Conservation (phyloP, 2,113 vertebrate species). For the Poecilia latipinna region DNA sequence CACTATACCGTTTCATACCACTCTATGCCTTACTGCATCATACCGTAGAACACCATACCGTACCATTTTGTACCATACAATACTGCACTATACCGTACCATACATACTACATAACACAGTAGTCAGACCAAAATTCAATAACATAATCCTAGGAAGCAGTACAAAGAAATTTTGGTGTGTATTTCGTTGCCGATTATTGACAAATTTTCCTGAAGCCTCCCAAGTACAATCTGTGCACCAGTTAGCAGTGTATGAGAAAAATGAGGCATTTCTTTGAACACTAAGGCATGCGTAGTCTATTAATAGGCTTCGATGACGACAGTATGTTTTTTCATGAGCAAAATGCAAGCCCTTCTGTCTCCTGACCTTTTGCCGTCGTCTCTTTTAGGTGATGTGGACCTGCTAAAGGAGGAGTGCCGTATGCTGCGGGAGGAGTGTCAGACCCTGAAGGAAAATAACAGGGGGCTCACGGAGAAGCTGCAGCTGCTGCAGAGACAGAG, state of each 20-base stretch:
- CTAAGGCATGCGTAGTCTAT: background rate
- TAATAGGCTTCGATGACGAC: background rate
- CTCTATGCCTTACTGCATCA: too few species aligned
- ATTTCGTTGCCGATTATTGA: background rate
- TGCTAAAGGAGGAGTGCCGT: conserved; percentile 81
- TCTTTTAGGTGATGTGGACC: conserved; percentile 82
- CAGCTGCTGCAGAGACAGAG: conserved; percentile 84
- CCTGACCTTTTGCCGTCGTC: conserved; percentile 14
- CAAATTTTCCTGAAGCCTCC: background rate
- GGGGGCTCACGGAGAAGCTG: conserved; percentile 79
- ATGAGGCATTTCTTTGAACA: background rate
- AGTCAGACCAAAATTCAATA: too few species aligned
- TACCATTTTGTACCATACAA: too few species aligned
- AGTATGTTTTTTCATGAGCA: background rate
- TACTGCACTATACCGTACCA: too few species aligned
- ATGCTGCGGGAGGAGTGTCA: conserved; percentile 83
- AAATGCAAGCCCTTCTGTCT: background rate
- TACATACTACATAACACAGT: too few species aligned
- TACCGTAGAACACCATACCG: too few species aligned
- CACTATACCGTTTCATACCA: too few species aligned
- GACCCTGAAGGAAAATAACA: conserved; percentile 87
- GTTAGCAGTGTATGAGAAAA: background rate
- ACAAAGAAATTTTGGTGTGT: too few species aligned
- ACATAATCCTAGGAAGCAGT: too few species aligned
- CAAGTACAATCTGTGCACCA: background rate